Percentiles rank a stretch among this genome's conserved stretches.
phyloP scores from a whole-genome alignment of 2,113 vertebrate genomes.

The Ceuthmochares aereus region DNA sequence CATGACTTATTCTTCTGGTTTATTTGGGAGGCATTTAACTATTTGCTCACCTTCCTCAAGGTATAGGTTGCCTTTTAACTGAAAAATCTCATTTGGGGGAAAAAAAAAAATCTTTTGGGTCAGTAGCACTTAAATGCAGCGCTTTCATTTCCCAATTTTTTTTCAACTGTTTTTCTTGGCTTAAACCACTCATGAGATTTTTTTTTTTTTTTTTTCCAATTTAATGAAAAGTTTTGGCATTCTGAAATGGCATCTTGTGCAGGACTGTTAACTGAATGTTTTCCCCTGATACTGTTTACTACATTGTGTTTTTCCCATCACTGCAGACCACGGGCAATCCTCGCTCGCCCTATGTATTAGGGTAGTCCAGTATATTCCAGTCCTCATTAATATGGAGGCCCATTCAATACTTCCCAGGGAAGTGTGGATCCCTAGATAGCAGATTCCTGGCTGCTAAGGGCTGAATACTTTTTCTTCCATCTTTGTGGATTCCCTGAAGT shows the following conservation, averaged over 20 bases:
- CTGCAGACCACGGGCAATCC: neutral
- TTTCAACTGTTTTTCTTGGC: slow-evolving; percentile 50
- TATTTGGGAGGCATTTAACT: neutral
- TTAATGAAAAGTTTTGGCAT: slow-evolving; percentile 52
- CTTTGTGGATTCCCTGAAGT: neutral
- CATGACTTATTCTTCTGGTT: neutral
- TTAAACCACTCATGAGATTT: slow-evolving; percentile 29
- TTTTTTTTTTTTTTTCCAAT: slow-evolving; percentile 5
- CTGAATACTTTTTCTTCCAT: neutral
- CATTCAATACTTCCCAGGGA: neutral
- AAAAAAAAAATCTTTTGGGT: neutral
- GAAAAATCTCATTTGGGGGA: neutral
- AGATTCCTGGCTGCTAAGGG: neutral
- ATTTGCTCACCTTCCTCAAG: neutral
- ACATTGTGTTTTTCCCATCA: neutral
- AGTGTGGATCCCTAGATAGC: neutral
- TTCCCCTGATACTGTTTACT: neutral
- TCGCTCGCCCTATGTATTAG: neutral
- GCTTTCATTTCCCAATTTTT: neutral
- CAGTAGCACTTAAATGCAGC: neutral
- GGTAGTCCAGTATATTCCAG: neutral
- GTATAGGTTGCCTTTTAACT: neutral
- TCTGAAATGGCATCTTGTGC: slow-evolving; percentile 23
- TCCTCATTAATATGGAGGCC: neutral
- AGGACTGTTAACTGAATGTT: neutral